Evolutionary conservation across 2,797 vertebrate genomes (phyloP).

Genomic region (Hafferia zeledoni): DNA sequence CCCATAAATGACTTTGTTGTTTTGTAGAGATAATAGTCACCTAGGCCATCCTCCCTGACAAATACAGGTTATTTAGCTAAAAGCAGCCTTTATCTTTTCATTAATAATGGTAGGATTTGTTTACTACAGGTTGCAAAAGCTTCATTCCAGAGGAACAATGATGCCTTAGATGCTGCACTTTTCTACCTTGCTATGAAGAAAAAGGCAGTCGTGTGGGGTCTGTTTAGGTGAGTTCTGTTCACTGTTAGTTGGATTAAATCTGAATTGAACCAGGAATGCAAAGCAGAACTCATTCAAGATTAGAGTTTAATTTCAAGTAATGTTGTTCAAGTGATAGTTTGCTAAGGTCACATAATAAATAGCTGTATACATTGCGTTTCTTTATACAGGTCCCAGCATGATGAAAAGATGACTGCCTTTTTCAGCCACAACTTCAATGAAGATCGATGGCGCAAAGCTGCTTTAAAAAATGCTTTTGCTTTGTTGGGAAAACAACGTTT

Average conservation of each 20-base stretch:
- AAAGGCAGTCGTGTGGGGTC: slow-evolving; percentile 97
- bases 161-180: slow-evolving; percentile 94
- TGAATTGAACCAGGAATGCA: neutral
- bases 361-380: neutral
- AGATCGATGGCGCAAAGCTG: slow-evolving; percentile 96
- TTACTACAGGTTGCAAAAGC: slow-evolving; percentile 90
- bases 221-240: slow-evolving; percentile 88
- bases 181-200: slow-evolving; percentile 99
- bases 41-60: neutral
- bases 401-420: slow-evolving; percentile 98
- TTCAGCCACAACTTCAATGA: slow-evolving; percentile 98
- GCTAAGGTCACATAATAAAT: neutral
- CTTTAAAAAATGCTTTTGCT: slow-evolving; percentile 97
- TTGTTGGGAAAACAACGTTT: slow-evolving; percentile 98
- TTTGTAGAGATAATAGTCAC: neutral
- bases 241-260: neutral
- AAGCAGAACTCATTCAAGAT: neutral
- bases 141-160: slow-evolving; percentile 94
- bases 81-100: neutral
- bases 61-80: neutral
- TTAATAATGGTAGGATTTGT: neutral
- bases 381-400: slow-evolving; percentile 89
- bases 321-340: neutral
- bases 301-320: neutral
- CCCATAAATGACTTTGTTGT: neutral